These are phyloP conservation scores for Branchellion lobata DNA, from an alignment of 2,888 invertebrate species.

Conservation along the genomic window DNA sequence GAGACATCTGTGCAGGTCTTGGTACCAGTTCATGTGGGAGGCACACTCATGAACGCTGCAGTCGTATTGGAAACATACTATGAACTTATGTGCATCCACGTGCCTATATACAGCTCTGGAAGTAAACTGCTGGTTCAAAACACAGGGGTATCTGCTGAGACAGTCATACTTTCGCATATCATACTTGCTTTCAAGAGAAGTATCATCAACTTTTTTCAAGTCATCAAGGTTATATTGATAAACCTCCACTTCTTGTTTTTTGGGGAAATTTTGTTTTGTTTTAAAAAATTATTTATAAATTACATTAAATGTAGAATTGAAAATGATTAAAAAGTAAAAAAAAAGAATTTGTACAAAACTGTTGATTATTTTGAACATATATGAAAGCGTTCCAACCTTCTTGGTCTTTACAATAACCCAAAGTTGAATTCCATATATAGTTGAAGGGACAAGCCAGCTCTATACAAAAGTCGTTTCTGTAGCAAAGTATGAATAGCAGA, in stretches of 20 bases:
- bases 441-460: conserved; percentile 36
- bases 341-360: too few relatives aligned
- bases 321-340: too few relatives aligned
- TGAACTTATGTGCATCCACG: conserved; percentile 25
- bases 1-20: conserved; percentile 39
- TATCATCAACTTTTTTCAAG: not conserved
- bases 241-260: not conserved
- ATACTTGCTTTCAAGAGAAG: not conserved
- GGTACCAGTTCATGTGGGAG: conserved; percentile 16
- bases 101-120: conserved; percentile 19
- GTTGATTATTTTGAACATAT: too few relatives aligned
- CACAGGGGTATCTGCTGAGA: conserved; percentile 22
- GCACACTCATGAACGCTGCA: conserved; percentile 16
- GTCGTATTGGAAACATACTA: conserved; percentile 5
- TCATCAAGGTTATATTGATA: conserved; percentile 8
- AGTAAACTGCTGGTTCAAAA: not conserved
- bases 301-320: too few relatives aligned
- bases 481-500: conserved; percentile 31
- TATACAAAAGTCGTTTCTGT: conserved; percentile 35
- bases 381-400: conserved; percentile 38
- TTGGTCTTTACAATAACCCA: not conserved
- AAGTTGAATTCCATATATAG: conserved; percentile 22
- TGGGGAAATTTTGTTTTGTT: not conserved
- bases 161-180: conserved; percentile 36
- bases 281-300: too few relatives aligned